Evolutionary conservation across 2,797 vertebrate species (phyloP), one percentile per base, ranked within the genome.

Genomic region (Lithobates pipiens): DNA sequence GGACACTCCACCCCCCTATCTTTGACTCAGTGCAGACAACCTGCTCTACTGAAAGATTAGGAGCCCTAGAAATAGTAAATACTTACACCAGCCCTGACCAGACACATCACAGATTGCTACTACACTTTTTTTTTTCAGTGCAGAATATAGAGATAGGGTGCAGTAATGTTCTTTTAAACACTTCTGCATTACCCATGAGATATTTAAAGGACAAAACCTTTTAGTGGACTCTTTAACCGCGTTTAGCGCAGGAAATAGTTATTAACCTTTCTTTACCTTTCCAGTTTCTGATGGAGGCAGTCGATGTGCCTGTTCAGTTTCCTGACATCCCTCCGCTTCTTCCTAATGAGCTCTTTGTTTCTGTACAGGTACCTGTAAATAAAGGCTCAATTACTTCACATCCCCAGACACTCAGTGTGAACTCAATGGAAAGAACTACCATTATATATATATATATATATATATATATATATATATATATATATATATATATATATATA

Each of bases 351-450:
- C 2, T 96, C 93, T 82, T 97, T 96, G 90, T 97, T 99, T 91
- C 91, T 94, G 87, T 99, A 96, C 88, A 99, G 95, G 90, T 97
- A 99, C 91, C 98, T 99, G 85, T n/a, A 65, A 77, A 54, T 18
- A 34, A 39, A 80, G 32, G n/a, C 3, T 54, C 10, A 27, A 42
- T 54, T 61, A 44, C 15, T 63, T 36, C 36, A 73, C 15, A 42
- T 44, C n/a, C 25, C 50, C 10, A 42, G 25, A 32, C 29, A 25
- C 44, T 13, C n/a, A 34, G 36, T 39, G 29, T n/a, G 50, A 76
- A 76, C 23, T 65, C 16, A 8, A 16, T 34, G n/a, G 18, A 61
- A 23, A 23, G 8, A n/a, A 61, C 18, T 23, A 57, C 54, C 1
- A 61, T 21, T 1, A 7, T 9, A 23, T 61, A 61, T 29, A 29